A percentile compares a stretch with the other conserved stretches of the same genome.
These are phyloP conservation scores for Hyperopisus bebe DNA, from an alignment of 2,113 vertebrate genomes.

Conservation along the genomic window DNA sequence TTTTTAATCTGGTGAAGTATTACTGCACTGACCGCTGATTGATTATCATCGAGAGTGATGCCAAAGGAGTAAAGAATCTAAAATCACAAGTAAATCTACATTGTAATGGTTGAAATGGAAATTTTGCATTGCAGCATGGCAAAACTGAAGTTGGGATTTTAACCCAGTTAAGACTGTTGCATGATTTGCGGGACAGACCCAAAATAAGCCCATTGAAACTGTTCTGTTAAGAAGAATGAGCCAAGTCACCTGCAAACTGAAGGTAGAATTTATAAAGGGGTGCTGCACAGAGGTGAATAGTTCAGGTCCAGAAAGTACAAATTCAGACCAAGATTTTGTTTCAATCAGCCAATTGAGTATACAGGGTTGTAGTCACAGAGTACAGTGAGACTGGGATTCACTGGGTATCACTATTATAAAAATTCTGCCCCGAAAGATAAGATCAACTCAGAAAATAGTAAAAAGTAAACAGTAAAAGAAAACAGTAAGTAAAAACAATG, in stretches of 20 bases:
- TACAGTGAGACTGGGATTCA: neutral
- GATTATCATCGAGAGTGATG: neutral
- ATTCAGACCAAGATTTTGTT: neutral
- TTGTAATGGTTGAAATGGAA: neutral
- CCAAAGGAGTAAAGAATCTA: neutral
- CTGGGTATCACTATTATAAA: neutral
- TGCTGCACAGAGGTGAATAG: neutral
- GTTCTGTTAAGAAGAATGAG: neutral
- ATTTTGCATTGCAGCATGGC: neutral
- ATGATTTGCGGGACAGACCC: neutral
- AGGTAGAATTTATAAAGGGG: neutral
- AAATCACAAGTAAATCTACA: neutral
- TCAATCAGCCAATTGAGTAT: neutral
- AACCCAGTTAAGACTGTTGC: neutral
- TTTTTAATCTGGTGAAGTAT: neutral
- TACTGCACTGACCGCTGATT: neutral
- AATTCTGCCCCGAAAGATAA: neutral
- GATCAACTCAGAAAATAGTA: neutral
- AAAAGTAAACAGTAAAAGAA: too few species aligned
- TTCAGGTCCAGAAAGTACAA: neutral
- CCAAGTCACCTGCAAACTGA: neutral
- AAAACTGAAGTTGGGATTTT: neutral
- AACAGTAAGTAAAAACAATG: neutral
- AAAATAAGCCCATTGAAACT: neutral
- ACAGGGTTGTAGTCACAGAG: neutral